phyloP scores from a whole-genome alignment of 2,888 invertebrate species.

The Clanis bilineata region DNA sequence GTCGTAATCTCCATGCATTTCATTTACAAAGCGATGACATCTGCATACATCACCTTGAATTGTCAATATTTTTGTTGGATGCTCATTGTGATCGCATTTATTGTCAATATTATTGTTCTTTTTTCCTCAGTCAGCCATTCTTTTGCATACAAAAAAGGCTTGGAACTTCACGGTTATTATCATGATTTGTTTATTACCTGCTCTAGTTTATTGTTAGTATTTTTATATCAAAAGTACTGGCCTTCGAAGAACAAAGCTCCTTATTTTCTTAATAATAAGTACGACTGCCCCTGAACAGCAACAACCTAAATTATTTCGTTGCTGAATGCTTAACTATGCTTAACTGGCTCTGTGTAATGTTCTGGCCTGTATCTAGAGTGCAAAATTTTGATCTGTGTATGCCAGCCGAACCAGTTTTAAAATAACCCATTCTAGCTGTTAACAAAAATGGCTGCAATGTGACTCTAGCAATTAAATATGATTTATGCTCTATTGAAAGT shows the following conservation, averaged over 20 bases:
- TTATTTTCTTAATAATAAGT: too few relatives aligned
- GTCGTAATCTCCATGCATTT: not conserved
- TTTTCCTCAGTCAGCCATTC: not conserved
- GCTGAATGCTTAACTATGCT: too few relatives aligned
- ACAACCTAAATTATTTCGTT: too few relatives aligned
- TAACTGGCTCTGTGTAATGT: too few relatives aligned
- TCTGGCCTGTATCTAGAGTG: too few relatives aligned
- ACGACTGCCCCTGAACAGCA: too few relatives aligned
- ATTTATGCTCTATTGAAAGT: not conserved
- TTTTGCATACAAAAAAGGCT: not conserved
- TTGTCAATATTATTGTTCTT: constrained; percentile 1
- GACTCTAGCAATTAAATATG: too few relatives aligned
- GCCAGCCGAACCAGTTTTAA: too few relatives aligned
- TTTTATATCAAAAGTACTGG: not conserved
- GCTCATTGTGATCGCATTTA: not conserved
- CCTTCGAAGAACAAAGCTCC: too few relatives aligned
- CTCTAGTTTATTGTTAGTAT: not conserved
- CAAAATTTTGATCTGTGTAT: too few relatives aligned
- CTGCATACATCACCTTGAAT: not conserved
- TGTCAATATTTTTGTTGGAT: not conserved
- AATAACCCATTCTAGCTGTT: too few relatives aligned
- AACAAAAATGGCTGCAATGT: too few relatives aligned
- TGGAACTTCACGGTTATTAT: not conserved
- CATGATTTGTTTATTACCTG: not conserved
- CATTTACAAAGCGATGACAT: not conserved